Conservation (phyloP, 2,797 vertebrate species). For the Crocidura indochinensis region DNA sequence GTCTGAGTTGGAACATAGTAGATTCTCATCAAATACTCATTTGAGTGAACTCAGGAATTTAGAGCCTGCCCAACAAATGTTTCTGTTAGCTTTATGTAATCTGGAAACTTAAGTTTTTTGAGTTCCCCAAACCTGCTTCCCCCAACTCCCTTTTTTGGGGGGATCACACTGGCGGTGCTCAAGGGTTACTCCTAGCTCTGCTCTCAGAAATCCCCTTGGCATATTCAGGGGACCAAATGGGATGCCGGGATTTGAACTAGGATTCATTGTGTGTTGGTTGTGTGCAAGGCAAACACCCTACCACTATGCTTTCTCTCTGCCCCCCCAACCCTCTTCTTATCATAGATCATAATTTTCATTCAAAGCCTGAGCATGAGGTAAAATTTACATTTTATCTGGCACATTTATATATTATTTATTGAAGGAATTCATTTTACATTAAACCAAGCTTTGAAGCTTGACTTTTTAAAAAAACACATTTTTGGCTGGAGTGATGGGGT, state of each 20-base stretch:
- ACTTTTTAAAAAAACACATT: not conserved
- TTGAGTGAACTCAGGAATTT: not conserved
- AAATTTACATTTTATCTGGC: conserved; percentile 43
- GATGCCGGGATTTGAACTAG: no score
- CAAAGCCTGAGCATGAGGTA: not conserved
- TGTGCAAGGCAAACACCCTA: no score
- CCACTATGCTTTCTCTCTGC: no score
- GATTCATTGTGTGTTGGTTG: no score
- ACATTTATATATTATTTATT: not conserved
- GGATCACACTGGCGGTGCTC: no score
- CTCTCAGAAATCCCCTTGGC: no score
- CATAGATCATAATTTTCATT: conserved; percentile 42
- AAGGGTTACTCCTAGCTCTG: no score
- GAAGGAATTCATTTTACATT: conserved; percentile 30
- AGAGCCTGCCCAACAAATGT: not conserved
- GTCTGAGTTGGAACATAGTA: not conserved
- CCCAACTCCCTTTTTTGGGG: no score
- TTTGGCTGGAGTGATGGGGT: no score
- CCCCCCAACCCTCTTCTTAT: conserved; percentile 4
- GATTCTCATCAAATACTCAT: not conserved
- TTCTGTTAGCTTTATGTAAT: conserved; percentile 32
- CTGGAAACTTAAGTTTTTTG: not conserved
- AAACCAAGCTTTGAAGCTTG: conserved; percentile 41
- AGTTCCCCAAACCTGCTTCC: no score
- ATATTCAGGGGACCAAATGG: no score